Evolutionary conservation across 2,797 vertebrate species (phyloP).

Genomic region (Anguilla anguilla): DNA sequence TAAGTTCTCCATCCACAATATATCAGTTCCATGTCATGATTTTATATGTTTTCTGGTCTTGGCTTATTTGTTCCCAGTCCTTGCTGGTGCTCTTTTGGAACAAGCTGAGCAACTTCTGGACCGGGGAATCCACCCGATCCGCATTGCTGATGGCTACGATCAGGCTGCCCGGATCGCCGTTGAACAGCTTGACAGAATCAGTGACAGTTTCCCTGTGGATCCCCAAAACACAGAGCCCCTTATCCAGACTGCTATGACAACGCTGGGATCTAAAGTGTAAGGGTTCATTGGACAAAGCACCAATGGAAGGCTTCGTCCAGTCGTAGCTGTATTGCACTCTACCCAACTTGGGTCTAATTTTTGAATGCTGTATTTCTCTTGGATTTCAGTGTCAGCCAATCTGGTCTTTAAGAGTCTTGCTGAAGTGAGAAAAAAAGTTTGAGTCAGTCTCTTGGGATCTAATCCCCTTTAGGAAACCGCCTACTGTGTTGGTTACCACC

Average conservation of each 20-base stretch:
- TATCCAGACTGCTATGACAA: slow-evolving; percentile 96
- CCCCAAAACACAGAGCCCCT: slow-evolving; percentile 85
- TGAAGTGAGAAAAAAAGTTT: background rate
- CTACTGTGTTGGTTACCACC: background rate
- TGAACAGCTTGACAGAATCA: slow-evolving; percentile 87
- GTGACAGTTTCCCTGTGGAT: slow-evolving; percentile 88
- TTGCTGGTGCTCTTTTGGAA: slow-evolving; percentile 92
- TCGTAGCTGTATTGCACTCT: background rate
- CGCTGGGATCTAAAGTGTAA: slow-evolving; percentile 96
- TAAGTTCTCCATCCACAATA: background rate
- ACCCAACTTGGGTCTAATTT: background rate
- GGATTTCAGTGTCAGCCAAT: background rate
- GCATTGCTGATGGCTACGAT: slow-evolving; percentile 94
- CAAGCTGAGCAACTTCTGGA: slow-evolving; percentile 93
- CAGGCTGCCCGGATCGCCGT: slow-evolving; percentile 89
- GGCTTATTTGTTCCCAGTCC: slow-evolving; percentile 67
- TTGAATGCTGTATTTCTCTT: background rate
- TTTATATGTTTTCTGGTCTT: background rate
- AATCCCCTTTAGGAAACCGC: background rate
- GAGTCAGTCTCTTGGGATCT: background rate
- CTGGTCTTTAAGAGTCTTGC: background rate
- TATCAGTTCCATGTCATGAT: background rate
- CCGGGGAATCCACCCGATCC: slow-evolving; percentile 93
- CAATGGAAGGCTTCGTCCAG: background rate
- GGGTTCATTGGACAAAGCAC: slow-evolving; percentile 46